These are phyloP conservation scores for Hypotaenidia philippensis DNA, from an alignment of 2,797 vertebrate genomes.

Conservation along the genomic window DNA sequence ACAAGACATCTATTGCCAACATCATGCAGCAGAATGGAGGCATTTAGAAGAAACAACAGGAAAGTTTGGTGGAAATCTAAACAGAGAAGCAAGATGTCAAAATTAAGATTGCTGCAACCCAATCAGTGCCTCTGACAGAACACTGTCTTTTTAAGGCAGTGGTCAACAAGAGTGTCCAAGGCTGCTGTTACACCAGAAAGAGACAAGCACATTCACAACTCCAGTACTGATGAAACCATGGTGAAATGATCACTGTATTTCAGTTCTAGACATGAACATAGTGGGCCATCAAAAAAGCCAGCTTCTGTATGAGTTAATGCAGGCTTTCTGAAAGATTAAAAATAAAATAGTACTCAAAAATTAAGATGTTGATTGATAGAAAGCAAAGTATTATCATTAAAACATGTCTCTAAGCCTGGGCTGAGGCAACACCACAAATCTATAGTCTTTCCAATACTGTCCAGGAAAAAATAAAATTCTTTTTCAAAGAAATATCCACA, in stretches of 20 bases:
- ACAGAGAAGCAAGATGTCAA: not conserved
- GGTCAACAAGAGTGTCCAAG: not conserved
- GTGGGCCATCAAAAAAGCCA: fast-evolving
- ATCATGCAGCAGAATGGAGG: not conserved
- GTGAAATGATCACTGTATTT: not conserved
- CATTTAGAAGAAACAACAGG: not conserved
- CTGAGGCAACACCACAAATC: not conserved
- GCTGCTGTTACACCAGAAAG: not conserved
- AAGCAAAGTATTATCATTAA: not conserved
- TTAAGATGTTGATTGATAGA: not conserved
- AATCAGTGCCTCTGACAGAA: not conserved
- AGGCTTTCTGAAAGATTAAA: not conserved
- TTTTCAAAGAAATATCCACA: not conserved
- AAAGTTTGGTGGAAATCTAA: not conserved
- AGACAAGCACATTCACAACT: not conserved
- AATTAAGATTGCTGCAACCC: not conserved
- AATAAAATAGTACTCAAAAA: not conserved
- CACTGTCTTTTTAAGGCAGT: not conserved
- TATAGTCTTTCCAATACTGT: not conserved
- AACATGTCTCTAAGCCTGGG: not conserved
- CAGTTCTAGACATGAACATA: not conserved
- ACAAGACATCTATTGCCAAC: not conserved
- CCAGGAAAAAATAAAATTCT: not conserved
- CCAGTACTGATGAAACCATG: not conserved
- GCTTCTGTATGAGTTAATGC: not conserved